Evolutionary conservation across 2,113 vertebrate species (phyloP).

Genomic region (Tragulus kanchil): DNA sequence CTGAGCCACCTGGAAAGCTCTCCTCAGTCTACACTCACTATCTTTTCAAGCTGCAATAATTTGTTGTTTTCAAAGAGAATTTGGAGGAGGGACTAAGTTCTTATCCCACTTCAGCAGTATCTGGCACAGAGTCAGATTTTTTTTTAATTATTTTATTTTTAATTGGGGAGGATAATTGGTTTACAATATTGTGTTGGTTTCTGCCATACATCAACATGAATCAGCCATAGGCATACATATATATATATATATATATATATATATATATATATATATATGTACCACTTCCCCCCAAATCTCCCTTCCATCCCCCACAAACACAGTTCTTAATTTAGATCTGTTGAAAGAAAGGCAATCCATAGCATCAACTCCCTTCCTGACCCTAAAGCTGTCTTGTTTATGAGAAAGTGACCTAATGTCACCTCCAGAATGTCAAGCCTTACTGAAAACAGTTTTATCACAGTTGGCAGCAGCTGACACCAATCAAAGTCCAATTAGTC

Average conservation of each 20-base stretch:
- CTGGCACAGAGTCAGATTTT: neutral
- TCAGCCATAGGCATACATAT: neutral
- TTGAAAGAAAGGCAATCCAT: neutral
- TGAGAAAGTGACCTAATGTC: slow-evolving; percentile 57
- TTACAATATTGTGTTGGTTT: neutral
- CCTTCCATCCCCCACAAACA: neutral
- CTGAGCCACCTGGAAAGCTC: no score
- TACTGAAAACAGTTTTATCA: slow-evolving; percentile 78
- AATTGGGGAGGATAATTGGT: neutral
- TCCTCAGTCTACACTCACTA: no score
- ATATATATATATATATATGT: neutral
- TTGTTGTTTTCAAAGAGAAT: neutral
- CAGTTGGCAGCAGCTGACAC: slow-evolving; percentile 78
- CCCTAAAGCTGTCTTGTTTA: slow-evolving; percentile 48
- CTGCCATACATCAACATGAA: neutral
- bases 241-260: no score
- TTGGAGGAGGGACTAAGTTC: neutral
- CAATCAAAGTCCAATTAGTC: slow-evolving; percentile 82
- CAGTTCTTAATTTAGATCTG: slow-evolving; percentile 32
- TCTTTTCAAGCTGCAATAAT: slow-evolving; percentile 21
- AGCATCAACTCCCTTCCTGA: neutral
- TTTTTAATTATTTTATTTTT: neutral
- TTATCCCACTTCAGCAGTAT: neutral
- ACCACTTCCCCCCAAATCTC: neutral
- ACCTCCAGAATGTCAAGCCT: slow-evolving; percentile 68